Conservation (phyloP, 64 coral and sea anemone species). For the Montipora foliosa region DNA sequence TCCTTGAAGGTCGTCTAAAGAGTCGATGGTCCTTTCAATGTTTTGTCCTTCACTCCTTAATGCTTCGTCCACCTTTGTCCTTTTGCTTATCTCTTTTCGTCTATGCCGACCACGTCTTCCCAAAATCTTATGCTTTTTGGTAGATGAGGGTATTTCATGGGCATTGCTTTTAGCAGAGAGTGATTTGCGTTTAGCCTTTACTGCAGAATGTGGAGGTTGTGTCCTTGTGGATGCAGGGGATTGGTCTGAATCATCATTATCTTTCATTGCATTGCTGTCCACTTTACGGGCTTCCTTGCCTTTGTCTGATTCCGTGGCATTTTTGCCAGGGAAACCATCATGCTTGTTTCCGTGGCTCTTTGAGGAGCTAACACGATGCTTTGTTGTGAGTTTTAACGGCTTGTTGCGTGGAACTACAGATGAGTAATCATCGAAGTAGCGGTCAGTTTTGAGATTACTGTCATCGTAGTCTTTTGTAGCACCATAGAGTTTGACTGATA, state of each 20-base stretch:
- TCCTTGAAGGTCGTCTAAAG: conserved; percentile 71
- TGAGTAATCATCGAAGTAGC: background rate
- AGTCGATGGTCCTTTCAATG: conserved; percentile 51
- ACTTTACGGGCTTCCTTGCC: background rate
- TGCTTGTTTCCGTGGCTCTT: background rate
- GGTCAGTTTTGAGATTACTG: background rate
- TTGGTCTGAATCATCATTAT: background rate
- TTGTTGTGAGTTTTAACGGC: background rate
- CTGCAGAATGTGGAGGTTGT: background rate
- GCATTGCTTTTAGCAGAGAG: background rate
- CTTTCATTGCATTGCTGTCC: background rate
- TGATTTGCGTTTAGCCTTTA: background rate
- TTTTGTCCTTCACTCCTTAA: conserved; percentile 10
- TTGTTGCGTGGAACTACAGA: background rate
- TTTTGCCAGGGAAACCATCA: background rate
- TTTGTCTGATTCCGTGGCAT: background rate
- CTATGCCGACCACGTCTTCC: background rate
- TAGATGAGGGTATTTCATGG: background rate
- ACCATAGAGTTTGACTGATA: conserved; percentile 3
- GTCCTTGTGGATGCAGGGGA: too few species aligned
- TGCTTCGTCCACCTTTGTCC: conserved; percentile 22
- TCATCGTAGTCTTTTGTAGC: conserved; percentile 11
- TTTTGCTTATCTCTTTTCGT: background rate
- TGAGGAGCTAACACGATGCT: background rate
- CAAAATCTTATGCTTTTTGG: conserved; percentile 9